Base-by-base conservation (phyloP, 2,888 invertebrate genomes). In the Yponomeuta sedellus region DNA sequence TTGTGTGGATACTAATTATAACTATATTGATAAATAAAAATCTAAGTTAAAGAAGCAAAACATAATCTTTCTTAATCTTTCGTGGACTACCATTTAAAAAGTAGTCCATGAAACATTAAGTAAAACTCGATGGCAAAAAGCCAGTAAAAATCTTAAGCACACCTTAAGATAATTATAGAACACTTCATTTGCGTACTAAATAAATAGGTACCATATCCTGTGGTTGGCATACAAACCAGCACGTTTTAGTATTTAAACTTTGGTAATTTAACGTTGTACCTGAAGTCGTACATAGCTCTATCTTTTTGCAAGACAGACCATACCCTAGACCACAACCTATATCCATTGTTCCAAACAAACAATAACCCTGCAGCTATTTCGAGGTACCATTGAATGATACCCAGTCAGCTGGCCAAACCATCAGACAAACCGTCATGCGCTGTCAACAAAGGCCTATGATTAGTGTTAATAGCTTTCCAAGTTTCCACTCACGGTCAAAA, bases 381-480 rank as follows among this genome's bases (percentile, higher is more conserved):
- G 44, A 44, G 44, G 25, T 25, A 4, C 25, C 25, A 25, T 25
- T 25, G 5, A 25, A 34, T 34, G 34, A 34, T 34, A 34, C 34
- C 6, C 34, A 34, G 34, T 6, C 6, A 34, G 10, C 8, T 34
- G 34, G 10, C 34, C 34, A 34, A 34, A 34, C 5, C 34, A 34
- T 34, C 34, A 34, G 34, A 34, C 34, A 34, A 34, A 34, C 34
- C 34, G 34, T 8, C 34, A 34, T 34, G 34, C 34, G 34, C 34
- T 64, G 22, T 22, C 58, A 20, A 22, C 22, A 58, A 58, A 22
- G 58, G n/a, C 58, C 20, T 58, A 34, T 61, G 61, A 61, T 61
- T 77, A 74, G 75, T 77, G 76, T 75, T 74, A 77, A 78, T 77
- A 69, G 73, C 67, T 64, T 68, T 69, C 71, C 22, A 69, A 73